Evolutionary conservation across 2,113 vertebrate species (phyloP).

Genomic region (Leiothrix lutea): DNA sequence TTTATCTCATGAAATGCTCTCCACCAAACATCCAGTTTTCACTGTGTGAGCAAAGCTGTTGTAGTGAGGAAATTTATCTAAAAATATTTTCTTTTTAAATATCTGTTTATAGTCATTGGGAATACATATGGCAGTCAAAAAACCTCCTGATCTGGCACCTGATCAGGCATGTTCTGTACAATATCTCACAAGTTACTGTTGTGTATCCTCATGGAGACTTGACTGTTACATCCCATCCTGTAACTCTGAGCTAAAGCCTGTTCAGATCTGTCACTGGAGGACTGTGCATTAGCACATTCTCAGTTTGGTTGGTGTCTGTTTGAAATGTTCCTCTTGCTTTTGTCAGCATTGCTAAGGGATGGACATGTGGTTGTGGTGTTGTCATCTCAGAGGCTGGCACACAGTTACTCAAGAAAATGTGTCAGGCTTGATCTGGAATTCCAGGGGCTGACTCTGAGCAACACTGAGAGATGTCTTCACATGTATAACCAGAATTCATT

Average conservation of each 20-base stretch:
- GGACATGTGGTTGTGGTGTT: background rate
- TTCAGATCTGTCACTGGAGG: background rate
- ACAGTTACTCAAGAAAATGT: background rate
- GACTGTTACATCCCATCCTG: background rate
- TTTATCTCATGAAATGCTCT: background rate
- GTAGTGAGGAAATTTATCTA: background rate
- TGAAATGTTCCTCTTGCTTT: background rate
- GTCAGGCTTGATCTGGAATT: background rate
- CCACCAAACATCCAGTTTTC: background rate
- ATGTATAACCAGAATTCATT: background rate
- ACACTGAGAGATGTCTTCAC: fast-evolving
- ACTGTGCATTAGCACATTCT: background rate
- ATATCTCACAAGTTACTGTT: background rate
- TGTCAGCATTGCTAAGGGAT: background rate
- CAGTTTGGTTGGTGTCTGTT: background rate
- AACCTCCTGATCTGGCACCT: background rate
- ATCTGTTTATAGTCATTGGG: background rate
- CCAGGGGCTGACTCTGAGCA: background rate
- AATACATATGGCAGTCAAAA: background rate
- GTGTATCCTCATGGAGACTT: background rate
- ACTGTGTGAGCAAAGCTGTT: background rate
- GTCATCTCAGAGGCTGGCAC: background rate
- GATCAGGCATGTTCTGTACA: background rate
- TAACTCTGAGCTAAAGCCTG: background rate
- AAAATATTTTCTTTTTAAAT: background rate